A percentile compares a stretch with the other conserved stretches of the same genome.
These are phyloP conservation scores for Cyanoramphus novaezelandiae DNA, from an alignment of 2,113 vertebrate species.

Conservation along the genomic window DNA sequence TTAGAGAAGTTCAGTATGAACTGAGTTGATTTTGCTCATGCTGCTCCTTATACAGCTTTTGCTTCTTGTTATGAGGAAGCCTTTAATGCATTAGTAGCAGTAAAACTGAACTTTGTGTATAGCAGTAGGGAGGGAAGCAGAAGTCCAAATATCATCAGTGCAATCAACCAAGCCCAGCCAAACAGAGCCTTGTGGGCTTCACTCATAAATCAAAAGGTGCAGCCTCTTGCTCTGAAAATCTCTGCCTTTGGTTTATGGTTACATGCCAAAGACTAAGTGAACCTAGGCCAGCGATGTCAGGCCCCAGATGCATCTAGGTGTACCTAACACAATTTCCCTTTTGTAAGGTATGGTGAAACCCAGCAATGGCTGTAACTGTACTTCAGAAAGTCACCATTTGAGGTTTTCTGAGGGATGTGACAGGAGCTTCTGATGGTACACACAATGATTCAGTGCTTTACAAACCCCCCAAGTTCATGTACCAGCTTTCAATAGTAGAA, in stretches of 20 bases:
- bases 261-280: neutral
- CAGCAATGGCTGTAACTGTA: neutral
- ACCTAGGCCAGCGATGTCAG: neutral
- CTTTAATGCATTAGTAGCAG: neutral
- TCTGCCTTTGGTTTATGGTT: neutral
- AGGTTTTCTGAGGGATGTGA: neutral
- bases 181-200: neutral
- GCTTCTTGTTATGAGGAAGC: neutral
- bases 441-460: neutral
- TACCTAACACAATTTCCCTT: neutral
- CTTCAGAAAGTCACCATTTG: neutral
- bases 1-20: neutral
- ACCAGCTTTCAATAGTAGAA: neutral
- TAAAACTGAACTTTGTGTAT: neutral
- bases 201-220: neutral
- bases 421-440: accelerated
- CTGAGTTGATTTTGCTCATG: neutral
- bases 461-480: neutral
- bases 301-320: neutral
- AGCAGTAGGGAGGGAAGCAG: neutral
- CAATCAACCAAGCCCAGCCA: neutral
- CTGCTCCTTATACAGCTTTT: neutral
- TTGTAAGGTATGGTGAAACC: neutral
- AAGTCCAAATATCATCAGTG: neutral
- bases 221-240: neutral